phyloP scores from a whole-genome alignment of 2,797 vertebrate genomes.

The Acropternis orthonyx region DNA sequence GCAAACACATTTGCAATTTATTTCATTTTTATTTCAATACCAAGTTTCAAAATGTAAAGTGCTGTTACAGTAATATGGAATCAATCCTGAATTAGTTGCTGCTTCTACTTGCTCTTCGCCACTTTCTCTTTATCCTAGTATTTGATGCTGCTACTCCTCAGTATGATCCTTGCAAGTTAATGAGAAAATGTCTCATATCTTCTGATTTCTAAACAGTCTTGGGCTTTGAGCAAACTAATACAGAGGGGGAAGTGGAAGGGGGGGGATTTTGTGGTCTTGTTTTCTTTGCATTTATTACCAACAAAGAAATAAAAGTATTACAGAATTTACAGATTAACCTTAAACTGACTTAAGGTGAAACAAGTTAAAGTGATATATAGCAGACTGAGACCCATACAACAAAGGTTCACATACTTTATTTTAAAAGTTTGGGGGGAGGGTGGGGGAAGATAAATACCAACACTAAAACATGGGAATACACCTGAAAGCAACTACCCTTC shows the following conservation, averaged over 20 bases:
- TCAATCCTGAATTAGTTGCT: neutral
- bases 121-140: neutral
- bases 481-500: neutral
- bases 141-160: neutral
- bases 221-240: neutral
- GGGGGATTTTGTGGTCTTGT: neutral
- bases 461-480: neutral
- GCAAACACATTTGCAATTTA: neutral
- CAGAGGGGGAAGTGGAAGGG: fast-evolving
- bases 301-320: neutral
- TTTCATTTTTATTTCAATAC: neutral
- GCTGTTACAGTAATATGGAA: neutral
- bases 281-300: neutral
- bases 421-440: too few species aligned
- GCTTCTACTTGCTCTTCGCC: neutral
- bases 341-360: neutral
- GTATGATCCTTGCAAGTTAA: neutral
- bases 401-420: neutral
- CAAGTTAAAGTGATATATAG: neutral
- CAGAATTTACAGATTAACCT: neutral
- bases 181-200: neutral
- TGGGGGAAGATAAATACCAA: neutral
- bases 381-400: neutral
- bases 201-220: neutral
- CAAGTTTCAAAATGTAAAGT: neutral